A percentile compares a stretch with the other conserved stretches of the same genome.
Conservation (phyloP, 2,888 invertebrate species). For the Margaritifera margaritifera region DNA sequence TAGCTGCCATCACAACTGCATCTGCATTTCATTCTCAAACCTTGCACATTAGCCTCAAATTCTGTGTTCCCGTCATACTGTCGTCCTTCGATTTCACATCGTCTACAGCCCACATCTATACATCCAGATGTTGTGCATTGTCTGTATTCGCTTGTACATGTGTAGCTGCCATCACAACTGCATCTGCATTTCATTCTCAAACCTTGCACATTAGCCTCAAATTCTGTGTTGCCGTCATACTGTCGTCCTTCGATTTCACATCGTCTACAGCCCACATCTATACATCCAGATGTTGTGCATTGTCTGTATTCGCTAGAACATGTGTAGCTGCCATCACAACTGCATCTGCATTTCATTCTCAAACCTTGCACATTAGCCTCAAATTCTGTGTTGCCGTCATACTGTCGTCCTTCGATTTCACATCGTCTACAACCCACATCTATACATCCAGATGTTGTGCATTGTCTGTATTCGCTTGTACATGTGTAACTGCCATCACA, state of each 20-base stretch:
- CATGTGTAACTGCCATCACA: constrained; percentile 31
- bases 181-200: constrained; percentile 23
- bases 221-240: constrained; percentile 7
- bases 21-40: constrained; percentile 23
- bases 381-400: constrained; percentile 9
- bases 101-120: constrained; percentile 17
- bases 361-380: constrained; percentile 22
- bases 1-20: constrained; percentile 12
- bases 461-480: neutral
- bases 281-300: constrained; percentile 6
- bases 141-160: no score
- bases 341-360: no score
- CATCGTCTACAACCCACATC: constrained; percentile 16
- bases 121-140: constrained; percentile 20
- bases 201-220: constrained; percentile 9
- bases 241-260: constrained; percentile 30
- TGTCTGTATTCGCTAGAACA: constrained; percentile 23
- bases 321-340: constrained; percentile 31
- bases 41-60: constrained; percentile 32
- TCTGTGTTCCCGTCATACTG: constrained; percentile 22
- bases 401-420: constrained; percentile 8
- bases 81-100: constrained; percentile 27
- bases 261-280: constrained; percentile 23
- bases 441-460: constrained; percentile 1
- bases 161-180: neutral